A percentile compares a stretch with the other conserved stretches of the same genome.
Evolutionary conservation across 2,888 invertebrate species (phyloP).

Genomic region (Cataglyphis altisquamis): DNA sequence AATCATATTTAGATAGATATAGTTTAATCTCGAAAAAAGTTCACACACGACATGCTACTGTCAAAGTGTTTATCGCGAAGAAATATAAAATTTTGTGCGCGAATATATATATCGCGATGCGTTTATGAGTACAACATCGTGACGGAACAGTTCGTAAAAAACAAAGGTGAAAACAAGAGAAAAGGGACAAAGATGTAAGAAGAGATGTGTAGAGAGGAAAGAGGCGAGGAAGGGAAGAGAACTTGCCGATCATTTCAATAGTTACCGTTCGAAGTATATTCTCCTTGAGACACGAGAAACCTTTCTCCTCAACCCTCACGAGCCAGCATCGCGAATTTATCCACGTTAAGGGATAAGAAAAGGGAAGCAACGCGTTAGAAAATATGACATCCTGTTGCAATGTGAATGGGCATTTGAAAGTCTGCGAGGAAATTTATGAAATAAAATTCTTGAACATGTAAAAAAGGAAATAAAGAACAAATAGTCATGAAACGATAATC

Average conservation of each 20-base stretch:
- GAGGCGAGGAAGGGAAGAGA: conserved; percentile 49
- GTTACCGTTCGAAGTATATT: conserved; percentile 70
- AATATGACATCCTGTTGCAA: conserved; percentile 41
- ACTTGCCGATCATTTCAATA: conserved; percentile 77
- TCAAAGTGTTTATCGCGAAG: conserved; percentile 5
- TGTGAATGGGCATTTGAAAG: conserved; percentile 29
- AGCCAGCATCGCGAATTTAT: conserved; percentile 44
- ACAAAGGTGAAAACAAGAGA: conserved; percentile 20
- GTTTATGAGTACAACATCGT: conserved; percentile 25
- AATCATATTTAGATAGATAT: background rate
- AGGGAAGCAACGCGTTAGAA: conserved; percentile 33
- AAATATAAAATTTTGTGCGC: conserved; percentile 30
- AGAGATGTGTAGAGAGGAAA: conserved; percentile 4
- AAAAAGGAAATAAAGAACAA: background rate
- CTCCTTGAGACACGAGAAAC: conserved; percentile 53
- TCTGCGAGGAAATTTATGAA: conserved; percentile 37
- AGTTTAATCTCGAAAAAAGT: background rate
- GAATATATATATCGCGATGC: conserved; percentile 2
- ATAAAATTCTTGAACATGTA: conserved; percentile 19
- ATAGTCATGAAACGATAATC: conserved; percentile 24
- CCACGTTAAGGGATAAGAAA: conserved; percentile 41
- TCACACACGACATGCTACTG: background rate
- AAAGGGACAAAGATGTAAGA: conserved; percentile 4
- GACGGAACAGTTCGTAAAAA: background rate
- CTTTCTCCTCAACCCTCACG: conserved; percentile 48